Evolutionary conservation across 2,113 vertebrate genomes (phyloP).

Genomic region (Ciconia stormi): DNA sequence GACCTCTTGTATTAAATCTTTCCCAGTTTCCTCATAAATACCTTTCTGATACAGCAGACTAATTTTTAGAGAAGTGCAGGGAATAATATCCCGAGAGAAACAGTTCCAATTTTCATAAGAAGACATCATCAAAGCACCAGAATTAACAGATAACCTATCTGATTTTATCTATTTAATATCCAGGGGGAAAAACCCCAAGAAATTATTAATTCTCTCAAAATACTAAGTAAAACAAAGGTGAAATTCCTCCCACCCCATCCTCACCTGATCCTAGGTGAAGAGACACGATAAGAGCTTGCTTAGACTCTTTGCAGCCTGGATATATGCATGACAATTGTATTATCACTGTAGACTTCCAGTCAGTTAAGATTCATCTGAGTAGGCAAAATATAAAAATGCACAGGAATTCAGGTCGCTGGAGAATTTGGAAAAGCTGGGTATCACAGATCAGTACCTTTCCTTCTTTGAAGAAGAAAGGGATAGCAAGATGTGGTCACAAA

Average conservation of each 20-base stretch:
- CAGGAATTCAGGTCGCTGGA: neutral
- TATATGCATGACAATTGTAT: neutral
- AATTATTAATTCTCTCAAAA: neutral
- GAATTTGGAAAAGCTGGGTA: neutral
- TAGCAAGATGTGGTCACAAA: neutral
- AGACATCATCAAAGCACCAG: neutral
- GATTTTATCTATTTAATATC: neutral
- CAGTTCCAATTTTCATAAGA: neutral
- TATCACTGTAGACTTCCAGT: neutral
- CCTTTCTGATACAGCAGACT: neutral
- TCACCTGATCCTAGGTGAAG: neutral
- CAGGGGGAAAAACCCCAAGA: rapidly evolving
- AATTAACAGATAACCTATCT: neutral
- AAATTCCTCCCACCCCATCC: neutral
- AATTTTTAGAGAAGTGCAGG: neutral
- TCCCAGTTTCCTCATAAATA: neutral
- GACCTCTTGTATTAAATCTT: neutral
- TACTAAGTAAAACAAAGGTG: neutral
- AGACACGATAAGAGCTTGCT: neutral
- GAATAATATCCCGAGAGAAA: neutral
- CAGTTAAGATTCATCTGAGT: neutral
- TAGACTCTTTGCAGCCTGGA: neutral
- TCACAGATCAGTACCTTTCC: neutral
- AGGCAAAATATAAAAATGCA: neutral
- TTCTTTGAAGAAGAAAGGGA: neutral